Base-by-base conservation (phyloP, 2,888 invertebrate genomes). In the Orthosia gothica region DNA sequence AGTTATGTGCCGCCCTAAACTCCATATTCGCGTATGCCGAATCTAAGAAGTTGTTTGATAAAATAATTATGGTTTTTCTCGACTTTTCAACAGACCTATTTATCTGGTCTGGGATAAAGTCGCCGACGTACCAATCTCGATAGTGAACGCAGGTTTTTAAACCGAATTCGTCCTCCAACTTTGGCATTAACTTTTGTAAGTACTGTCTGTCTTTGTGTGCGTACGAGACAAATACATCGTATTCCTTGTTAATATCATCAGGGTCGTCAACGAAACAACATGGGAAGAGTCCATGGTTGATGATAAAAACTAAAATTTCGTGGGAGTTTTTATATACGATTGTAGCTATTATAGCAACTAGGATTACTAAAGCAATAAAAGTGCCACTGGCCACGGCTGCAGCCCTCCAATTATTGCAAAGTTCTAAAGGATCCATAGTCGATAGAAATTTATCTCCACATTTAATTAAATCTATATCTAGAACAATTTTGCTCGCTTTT, bases 11-110 rank as follows among this genome's bases (percentile, higher is more conserved):
- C 97, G 89, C 97, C 95, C 66, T 96, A 63, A 92, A 90, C 96
- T 92, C 98, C 97, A 1, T 98, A 98, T 0, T 97, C 95, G 92
- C 98, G 97, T 67, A 97, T 96, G 23, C 98, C 97, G 49, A 92
- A 0, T 74, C 71, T 0, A 91, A 45, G 72, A 90, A 93, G 18
- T 72, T 78, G 5, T 70, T 71, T 0, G 93, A 90, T 0, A 91
- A 45, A 1, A 93, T 66, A 15, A 84, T 74, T 0, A 84, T n/a
- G 0, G 85, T 84, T 62, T 69, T 70, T 0, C 82, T 18, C 9
- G 85, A 79, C 9, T 68, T 70, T 32, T 82, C 72, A 0, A 84
- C 85, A 0, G 83, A 83, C 12, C 65, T 49, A 12, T 70, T 65
- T 0, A 83, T 83, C 11, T 83, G 83, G 0, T 82, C 72, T 0